Evolutionary conservation across 2,888 invertebrate species (phyloP).

Genomic region (Ormyrus rosae): DNA sequence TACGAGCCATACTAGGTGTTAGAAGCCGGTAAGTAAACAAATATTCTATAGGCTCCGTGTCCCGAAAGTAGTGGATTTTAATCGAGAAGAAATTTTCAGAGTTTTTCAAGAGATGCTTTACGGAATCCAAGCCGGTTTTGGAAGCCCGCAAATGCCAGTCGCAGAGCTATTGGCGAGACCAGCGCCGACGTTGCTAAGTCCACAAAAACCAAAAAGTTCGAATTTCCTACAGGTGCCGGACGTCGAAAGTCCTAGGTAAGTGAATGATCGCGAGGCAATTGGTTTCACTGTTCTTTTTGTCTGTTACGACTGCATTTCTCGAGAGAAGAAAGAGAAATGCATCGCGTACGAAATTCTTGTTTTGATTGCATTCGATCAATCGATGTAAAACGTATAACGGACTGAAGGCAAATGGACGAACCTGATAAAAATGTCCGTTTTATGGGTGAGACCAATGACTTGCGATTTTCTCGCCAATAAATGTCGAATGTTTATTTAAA

Average conservation of each 20-base stretch:
- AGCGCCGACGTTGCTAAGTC: slow-evolving; percentile 90
- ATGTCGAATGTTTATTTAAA: slow-evolving; percentile 61
- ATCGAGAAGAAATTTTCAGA: slow-evolving; percentile 73
- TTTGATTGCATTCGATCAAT: background rate
- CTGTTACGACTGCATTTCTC: background rate
- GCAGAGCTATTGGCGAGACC: slow-evolving; percentile 91
- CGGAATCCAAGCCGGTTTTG: slow-evolving; percentile 95
- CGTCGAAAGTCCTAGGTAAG: slow-evolving; percentile 86
- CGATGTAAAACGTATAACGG: too few relatives aligned
- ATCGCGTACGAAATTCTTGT: background rate
- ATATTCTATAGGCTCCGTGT: background rate
- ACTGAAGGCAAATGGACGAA: too few relatives aligned
- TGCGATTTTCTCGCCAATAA: slow-evolving; percentile 23
- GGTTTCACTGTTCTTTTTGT: background rate
- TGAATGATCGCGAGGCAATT: background rate
- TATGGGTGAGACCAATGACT: slow-evolving; percentile 61
- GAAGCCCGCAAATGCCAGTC: slow-evolving; percentile 94
- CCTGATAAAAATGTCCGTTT: too few relatives aligned
- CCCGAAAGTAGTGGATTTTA: background rate
- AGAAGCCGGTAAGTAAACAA: slow-evolving; percentile 83
- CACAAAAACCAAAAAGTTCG: slow-evolving; percentile 91
- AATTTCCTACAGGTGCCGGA: slow-evolving; percentile 95
- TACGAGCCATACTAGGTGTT: slow-evolving; percentile 93
- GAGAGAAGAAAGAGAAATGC: slow-evolving; percentile 1
- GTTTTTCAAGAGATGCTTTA: slow-evolving; percentile 97